phyloP scores from a whole-genome alignment of 2,888 invertebrate species.

The Cosmia trapezina region DNA sequence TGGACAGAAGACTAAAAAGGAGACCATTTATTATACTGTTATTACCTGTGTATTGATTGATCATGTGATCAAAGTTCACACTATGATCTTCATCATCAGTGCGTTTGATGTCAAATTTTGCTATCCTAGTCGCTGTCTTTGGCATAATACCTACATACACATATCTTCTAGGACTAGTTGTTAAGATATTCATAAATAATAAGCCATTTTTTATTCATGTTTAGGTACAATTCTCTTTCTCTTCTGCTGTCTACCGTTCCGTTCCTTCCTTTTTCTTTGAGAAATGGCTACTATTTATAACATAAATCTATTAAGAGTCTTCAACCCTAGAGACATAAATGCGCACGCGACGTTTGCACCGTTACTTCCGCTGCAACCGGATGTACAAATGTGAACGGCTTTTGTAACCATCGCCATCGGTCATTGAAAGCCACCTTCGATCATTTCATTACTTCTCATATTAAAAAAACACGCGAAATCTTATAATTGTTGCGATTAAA shows the following conservation, averaged over 20 bases:
- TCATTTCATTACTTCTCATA: constrained; percentile 33
- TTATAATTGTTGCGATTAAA: constrained; percentile 18
- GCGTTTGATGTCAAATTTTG: neutral
- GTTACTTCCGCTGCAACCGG: constrained; percentile 83
- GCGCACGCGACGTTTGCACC: constrained; percentile 78
- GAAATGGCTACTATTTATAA: neutral
- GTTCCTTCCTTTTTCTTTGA: neutral
- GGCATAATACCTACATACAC: too few relatives aligned
- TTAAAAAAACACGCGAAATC: constrained; percentile 11
- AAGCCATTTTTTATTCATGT: too few relatives aligned
- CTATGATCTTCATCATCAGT: too few relatives aligned
- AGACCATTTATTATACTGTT: neutral
- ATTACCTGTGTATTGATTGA: neutral
- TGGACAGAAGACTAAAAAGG: neutral
- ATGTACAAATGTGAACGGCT: constrained; percentile 68
- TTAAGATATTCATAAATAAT: too few relatives aligned
- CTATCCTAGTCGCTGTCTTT: neutral
- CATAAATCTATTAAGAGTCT: neutral
- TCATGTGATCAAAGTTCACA: neutral
- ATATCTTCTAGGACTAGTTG: too few relatives aligned
- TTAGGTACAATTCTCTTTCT: neutral
- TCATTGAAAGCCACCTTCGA: constrained; percentile 40
- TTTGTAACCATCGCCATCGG: constrained; percentile 49
- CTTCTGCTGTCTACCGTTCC: too few relatives aligned
- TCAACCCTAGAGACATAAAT: constrained; percentile 52